phyloP scores from a whole-genome alignment of 2,888 invertebrate genomes.

The Marasmarcha lunaedactyla region DNA sequence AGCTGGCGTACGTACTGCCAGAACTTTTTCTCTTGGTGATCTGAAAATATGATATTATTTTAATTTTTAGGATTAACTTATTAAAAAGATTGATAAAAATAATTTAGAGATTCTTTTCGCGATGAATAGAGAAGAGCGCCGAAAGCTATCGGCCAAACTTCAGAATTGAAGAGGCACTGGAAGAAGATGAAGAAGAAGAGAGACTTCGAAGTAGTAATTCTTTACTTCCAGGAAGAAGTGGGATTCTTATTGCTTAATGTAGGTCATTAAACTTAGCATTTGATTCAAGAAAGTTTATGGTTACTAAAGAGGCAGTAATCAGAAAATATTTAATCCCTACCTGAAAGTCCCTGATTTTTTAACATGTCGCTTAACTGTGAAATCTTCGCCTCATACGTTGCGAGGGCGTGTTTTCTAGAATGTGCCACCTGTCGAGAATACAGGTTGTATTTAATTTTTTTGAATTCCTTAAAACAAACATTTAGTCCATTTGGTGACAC shows the following conservation, averaged over 20 bases:
- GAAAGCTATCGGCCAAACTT: not conserved
- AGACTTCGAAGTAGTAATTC: slow-evolving; percentile 2
- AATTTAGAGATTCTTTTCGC: not conserved
- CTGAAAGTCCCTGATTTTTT: slow-evolving; percentile 52
- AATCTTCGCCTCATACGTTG: slow-evolving; percentile 39
- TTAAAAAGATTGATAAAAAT: not conserved
- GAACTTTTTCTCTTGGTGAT: slow-evolving; percentile 57
- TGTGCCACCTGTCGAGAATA: slow-evolving; percentile 26
- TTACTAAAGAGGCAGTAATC: too few species aligned
- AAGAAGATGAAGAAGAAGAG: too few species aligned
- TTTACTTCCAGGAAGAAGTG: slow-evolving; percentile 7
- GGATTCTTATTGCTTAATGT: too few species aligned
- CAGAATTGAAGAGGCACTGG: too few species aligned
- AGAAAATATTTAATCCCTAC: too few species aligned
- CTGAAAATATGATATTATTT: slow-evolving; percentile 31
- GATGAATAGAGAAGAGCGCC: not conserved
- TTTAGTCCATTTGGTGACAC: too few species aligned
- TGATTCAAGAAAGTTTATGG: too few species aligned
- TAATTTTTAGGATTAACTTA: not conserved
- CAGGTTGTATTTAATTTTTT: too few species aligned
- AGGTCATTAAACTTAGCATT: too few species aligned
- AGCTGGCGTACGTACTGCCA: slow-evolving; percentile 58
- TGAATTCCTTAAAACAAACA: too few species aligned
- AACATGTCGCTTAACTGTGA: slow-evolving; percentile 44
- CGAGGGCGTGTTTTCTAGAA: slow-evolving; percentile 44